phyloP scores from a whole-genome alignment of 1,140 invertebrate genomes.

The Maniola jurtina region DNA sequence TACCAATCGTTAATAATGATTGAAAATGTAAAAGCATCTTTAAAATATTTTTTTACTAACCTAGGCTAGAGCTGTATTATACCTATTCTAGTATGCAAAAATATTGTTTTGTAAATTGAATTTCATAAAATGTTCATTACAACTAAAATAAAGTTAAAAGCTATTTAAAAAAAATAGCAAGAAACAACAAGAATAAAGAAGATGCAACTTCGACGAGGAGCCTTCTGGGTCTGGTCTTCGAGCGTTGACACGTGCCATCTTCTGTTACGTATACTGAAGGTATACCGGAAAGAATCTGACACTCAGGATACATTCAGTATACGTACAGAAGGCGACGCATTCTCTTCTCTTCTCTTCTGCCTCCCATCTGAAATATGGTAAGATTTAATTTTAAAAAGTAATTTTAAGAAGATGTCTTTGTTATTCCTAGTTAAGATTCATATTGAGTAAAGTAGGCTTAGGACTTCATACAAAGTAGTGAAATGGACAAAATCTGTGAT shows the following conservation, averaged over 20 bases:
- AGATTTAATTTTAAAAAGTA: slow-evolving; percentile 24
- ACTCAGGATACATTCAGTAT: slow-evolving; percentile 99
- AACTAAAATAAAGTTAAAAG: too few species aligned
- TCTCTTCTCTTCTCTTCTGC: slow-evolving; percentile 63
- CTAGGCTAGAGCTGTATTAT: too few species aligned
- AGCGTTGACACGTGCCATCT: slow-evolving; percentile 88
- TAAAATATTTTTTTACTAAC: too few species aligned
- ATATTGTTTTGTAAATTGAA: too few species aligned
- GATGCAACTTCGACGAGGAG: neutral
- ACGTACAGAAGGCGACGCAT: slow-evolving; percentile 96
- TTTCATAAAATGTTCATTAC: too few species aligned
- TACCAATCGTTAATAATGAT: too few species aligned
- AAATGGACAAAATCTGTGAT: slow-evolving; percentile 8
- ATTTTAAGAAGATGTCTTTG: neutral
- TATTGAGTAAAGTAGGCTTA: too few species aligned
- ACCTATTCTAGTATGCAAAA: too few species aligned
- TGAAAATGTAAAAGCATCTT: too few species aligned
- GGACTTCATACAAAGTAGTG: neutral
- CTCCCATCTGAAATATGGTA: slow-evolving; percentile 41
- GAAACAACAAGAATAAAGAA: neutral
- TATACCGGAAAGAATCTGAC: slow-evolving; percentile 97
- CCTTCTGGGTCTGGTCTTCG: slow-evolving; percentile 37
- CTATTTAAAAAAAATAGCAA: neutral
- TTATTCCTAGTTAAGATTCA: neutral
- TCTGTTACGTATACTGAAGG: slow-evolving; percentile 99